A percentile compares a stretch with the other conserved stretches of the same genome.
Evolutionary conservation across 2,113 vertebrate genomes (phyloP).

Genomic region (Salvelinus fontinalis): DNA sequence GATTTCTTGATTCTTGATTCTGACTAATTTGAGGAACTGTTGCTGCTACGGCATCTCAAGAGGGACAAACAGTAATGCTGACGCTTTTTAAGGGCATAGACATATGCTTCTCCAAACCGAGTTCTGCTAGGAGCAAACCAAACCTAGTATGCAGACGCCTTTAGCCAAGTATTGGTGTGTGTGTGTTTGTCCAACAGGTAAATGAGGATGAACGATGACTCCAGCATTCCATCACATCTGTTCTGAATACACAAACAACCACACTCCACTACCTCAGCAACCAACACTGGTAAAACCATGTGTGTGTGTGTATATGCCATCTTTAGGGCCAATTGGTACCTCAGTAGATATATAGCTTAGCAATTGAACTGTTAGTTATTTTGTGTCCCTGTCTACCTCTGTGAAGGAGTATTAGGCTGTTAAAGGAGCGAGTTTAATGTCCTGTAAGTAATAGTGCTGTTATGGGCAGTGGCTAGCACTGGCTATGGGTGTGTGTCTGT

Average conservation of each 20-base stretch:
- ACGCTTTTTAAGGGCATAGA: no score
- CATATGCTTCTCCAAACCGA: no score
- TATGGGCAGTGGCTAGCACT: constrained; percentile 1
- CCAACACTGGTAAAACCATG: background rate
- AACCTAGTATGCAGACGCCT: no score
- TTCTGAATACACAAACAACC: background rate
- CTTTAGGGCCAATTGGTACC: no score
- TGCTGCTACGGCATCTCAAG: no score
- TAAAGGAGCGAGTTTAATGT: background rate
- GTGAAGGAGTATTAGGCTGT: background rate
- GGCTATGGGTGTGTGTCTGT: constrained; percentile 3
- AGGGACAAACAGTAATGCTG: no score
- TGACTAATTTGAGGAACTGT: no score
- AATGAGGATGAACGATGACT: background rate
- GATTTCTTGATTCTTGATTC: no score
- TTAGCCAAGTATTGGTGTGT: background rate
- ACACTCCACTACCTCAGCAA: background rate
- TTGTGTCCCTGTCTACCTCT: no score
- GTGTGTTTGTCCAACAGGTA: background rate
- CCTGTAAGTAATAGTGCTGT: background rate
- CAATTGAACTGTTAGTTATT: no score
- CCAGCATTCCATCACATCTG: background rate
- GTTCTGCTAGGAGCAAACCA: no score
- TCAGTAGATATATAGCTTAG: no score
- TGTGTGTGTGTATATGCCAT: background rate